Base-by-base conservation (phyloP, 2,113 vertebrate species). In the Semnornis frantzii region DNA sequence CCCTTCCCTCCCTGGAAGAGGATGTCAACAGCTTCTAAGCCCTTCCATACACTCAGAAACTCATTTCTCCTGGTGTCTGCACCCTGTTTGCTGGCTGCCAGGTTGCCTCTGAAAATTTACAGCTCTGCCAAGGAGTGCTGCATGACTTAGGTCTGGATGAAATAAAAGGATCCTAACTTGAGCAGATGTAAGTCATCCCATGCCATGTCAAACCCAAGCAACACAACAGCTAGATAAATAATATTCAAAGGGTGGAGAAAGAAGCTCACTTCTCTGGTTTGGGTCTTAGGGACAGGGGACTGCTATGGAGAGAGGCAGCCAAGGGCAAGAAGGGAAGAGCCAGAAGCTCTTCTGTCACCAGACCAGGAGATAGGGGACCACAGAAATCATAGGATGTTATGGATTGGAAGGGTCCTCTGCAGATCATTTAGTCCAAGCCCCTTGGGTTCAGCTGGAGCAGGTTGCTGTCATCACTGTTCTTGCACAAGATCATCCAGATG, bases 181-280 rank as follows among this genome's bases (percentile, higher is more conserved):
- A 92, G 87, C 64, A 58, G 84, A 42, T 44, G 83, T 52, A 88
- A 83, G 44, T 88, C 83, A 93, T 65, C 50, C 83, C 3, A 50
- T 3, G 2, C 24, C 44, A 10, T 2, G 3, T 4, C 0, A 1
- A 86, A 69, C 34, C 14, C 63, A 58, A 46, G 48, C 31, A 50
- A 93, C 93, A 75, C 70, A 85, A 87, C 90, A 87, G 75, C 18
- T 23, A 57, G 23, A 89, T 44, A 87, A 95, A 90, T 68, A 21
- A 90, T 87, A 85, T 76, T 24, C 13, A 52, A 76, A 71, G 55
- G 42, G 12, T 33, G 71, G 55, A 48, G 75, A 75, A 82, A 72
- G 39, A 78, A 79, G 64, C 24, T 58, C 19, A 8, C 17, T 54
- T 58, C 11, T 46, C 65, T 73, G 25, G 42, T 30, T 52, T 76